These are phyloP conservation scores for Oreocharis arfaki DNA, from an alignment of 2,113 vertebrate species.

Conservation along the genomic window DNA sequence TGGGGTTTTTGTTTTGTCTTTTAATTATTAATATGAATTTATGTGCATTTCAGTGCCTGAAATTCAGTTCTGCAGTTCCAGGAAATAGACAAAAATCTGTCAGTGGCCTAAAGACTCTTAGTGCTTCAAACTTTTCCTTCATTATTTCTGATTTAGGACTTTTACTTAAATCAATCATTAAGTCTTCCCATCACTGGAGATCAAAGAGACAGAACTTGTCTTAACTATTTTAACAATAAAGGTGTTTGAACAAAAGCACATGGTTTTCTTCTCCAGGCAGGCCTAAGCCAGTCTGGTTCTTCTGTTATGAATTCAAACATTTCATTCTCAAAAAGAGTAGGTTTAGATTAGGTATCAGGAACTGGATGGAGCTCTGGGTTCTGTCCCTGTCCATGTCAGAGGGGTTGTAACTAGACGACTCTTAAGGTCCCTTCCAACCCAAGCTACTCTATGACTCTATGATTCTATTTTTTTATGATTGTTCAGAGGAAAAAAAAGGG, in stretches of 20 bases:
- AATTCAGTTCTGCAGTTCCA: not conserved
- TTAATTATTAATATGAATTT: not conserved
- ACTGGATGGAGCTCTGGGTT: not conserved
- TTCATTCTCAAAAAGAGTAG: not conserved
- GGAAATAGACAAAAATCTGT: not conserved
- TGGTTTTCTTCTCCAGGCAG: not conserved
- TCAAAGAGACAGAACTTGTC: not conserved
- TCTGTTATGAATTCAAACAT: not conserved
- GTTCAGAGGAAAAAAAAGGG: not conserved
- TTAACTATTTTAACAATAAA: not conserved
- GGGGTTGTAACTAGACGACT: no score
- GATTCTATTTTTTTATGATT: not conserved
- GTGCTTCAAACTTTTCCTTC: not conserved
- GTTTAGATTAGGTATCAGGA: not conserved
- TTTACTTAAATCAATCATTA: not conserved
- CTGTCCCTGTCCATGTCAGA: fast-evolving
- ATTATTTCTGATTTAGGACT: not conserved
- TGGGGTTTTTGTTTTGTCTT: not conserved
- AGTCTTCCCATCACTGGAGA: not conserved
- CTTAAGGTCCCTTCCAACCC: not conserved
- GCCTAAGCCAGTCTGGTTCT: not conserved
- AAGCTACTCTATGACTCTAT: not conserved
- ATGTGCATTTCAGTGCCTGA: not conserved
- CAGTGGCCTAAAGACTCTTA: not conserved
- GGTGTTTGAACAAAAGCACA: not conserved